A percentile compares a stretch with the other conserved stretches of the same genome.
Conservation (phyloP, 2,797 vertebrate genomes). For the Sebastes iracundus region DNA sequence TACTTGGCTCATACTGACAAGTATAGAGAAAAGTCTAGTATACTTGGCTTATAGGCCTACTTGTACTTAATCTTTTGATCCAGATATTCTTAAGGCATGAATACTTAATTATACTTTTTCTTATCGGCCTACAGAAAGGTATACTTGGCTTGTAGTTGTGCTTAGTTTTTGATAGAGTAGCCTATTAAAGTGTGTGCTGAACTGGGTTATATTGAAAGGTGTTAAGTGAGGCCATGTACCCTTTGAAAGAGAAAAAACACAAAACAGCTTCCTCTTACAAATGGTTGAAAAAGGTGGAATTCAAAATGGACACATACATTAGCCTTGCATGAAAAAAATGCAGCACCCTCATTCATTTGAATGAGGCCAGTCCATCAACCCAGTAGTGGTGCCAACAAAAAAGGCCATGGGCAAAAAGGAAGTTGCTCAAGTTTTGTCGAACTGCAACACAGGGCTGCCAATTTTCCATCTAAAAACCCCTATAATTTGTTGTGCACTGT, state of each 20-base stretch:
- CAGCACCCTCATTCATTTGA: neutral
- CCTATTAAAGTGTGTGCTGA: neutral
- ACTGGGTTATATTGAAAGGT: neutral
- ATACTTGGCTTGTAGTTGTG: no score
- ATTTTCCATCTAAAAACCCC: no score
- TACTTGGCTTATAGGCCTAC: no score
- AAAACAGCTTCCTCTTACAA: neutral
- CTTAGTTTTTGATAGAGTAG: no score
- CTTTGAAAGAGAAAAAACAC: neutral
- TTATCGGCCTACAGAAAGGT: no score
- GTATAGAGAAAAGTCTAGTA: no score
- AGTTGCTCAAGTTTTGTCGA: neutral
- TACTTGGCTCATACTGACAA: no score
- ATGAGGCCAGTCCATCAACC: neutral
- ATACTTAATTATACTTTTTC: no score
- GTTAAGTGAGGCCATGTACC: neutral
- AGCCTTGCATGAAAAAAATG: neutral
- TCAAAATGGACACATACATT: neutral
- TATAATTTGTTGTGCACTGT: no score
- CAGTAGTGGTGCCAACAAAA: neutral
- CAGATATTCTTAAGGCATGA: no score
- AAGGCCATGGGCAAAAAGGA: neutral
- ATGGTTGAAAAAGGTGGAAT: neutral
- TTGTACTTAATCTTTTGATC: no score
- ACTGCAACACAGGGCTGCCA: neutral